phyloP scores from a whole-genome alignment of 2,888 invertebrate species.

The Actias luna region DNA sequence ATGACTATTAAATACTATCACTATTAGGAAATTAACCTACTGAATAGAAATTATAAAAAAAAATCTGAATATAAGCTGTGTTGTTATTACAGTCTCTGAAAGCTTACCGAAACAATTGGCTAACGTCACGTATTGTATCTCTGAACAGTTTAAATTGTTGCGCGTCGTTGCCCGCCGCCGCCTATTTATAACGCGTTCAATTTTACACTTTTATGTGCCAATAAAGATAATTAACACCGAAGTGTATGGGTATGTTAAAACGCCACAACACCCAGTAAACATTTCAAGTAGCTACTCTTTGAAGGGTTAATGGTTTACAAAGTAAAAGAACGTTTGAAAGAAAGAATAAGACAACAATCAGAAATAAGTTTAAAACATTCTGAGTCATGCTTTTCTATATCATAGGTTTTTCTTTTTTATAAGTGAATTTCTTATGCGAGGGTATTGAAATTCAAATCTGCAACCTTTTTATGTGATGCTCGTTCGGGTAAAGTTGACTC shows the following conservation, averaged over 20 bases:
- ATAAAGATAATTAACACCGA: conserved; percentile 24
- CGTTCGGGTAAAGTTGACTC: too few species aligned
- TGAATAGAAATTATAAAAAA: not conserved
- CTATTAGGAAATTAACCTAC: not conserved
- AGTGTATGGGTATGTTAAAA: conserved; percentile 29
- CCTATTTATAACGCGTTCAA: conserved; percentile 6
- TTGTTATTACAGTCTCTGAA: not conserved
- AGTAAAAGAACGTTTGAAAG: not conserved
- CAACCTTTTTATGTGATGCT: too few species aligned
- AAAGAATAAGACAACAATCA: not conserved
- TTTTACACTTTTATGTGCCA: conserved; percentile 17
- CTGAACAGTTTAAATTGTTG: conserved; percentile 3
- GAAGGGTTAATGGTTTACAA: conserved; percentile 38
- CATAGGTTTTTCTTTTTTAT: not conserved
- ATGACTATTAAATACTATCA: not conserved
- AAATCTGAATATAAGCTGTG: not conserved
- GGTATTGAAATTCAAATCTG: too few species aligned
- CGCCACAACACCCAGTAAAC: conserved; percentile 44
- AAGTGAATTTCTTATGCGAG: too few species aligned
- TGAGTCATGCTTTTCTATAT: not conserved
- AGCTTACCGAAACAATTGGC: conserved; percentile 1
- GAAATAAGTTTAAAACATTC: not conserved
- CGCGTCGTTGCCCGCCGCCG: not conserved
- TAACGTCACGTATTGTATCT: conserved; percentile 2
- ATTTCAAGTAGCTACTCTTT: conserved; percentile 38